Percentiles rank a stretch among this genome's conserved stretches.
These are phyloP conservation scores for Arrhopalites spinosus DNA, from an alignment of 2,888 invertebrate genomes.

Conservation along the genomic window DNA sequence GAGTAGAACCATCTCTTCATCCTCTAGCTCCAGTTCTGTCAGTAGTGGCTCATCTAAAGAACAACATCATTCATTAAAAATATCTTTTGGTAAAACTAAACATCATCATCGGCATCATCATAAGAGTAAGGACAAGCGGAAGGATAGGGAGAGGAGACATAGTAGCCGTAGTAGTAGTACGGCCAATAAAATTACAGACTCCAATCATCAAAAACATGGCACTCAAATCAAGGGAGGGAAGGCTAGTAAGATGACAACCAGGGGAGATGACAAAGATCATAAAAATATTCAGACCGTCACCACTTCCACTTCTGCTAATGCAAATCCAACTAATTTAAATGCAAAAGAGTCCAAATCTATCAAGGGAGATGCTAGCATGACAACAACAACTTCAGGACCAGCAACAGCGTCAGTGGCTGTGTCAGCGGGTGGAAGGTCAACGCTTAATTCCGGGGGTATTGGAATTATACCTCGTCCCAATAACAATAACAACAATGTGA, in stretches of 20 bases:
- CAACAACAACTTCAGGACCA: not conserved
- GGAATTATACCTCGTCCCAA: constrained; percentile 14
- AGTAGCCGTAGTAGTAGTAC: constrained; percentile 6
- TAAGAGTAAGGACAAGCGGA: constrained; percentile 38
- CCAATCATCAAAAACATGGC: not conserved
- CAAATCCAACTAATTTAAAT: too few relatives aligned
- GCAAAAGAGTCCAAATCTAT: not conserved
- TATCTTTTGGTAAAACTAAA: constrained; percentile 11
- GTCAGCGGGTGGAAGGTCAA: not conserved
- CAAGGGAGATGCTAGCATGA: not conserved
- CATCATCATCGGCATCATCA: constrained; percentile 54
- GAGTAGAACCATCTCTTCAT: not conserved
- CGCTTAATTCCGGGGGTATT: constrained; percentile 4
- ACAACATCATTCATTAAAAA: not conserved
- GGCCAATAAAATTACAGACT: not conserved
- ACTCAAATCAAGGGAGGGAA: not conserved
- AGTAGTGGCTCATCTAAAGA: not conserved
- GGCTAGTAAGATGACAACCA: not conserved
- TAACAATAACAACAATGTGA: constrained; percentile 11
- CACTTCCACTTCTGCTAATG: not conserved
- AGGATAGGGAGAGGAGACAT: constrained; percentile 27
- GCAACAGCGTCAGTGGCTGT: not conserved
- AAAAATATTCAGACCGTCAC: constrained; percentile 11
- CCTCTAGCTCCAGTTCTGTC: not conserved
- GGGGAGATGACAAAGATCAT: not conserved